Evolutionary conservation across 2,797 vertebrate species (phyloP), one percentile per base, ranked within the genome.

Genomic region (Anomalospiza imberbis): DNA sequence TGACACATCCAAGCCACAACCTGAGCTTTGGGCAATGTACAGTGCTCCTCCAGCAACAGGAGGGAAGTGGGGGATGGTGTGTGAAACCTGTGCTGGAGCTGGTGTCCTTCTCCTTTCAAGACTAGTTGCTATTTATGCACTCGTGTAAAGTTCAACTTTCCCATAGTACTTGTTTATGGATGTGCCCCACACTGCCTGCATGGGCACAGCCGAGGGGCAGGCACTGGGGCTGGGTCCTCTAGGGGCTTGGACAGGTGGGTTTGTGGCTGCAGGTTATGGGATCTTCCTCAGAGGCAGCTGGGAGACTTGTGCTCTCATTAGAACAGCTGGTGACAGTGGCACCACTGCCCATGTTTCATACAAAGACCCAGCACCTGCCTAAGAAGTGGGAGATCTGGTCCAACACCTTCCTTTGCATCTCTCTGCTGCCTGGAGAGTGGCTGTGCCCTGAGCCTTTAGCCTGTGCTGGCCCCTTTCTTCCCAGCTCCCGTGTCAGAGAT

Each of bases 141-240:
- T 36, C 28, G 1, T 58, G 50, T 70, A 8, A 44, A 83, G 32
- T 76, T 75, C 11, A 40, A 9, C 36, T 57, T 80, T 67, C 32
- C 36, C 57, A 13, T 55, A n/a, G 24, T 13, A 2, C 16, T 76
- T 31, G 11, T 44, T 36, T 21, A 25, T 10, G 8, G 67, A 82
- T 40, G 14, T 58, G 29, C 29, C 20, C 22, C 19, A 4, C 32
- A 4, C 11, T 42, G 17, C 13, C 13, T 1, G 1, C 0, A 0
- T 70, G 40, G 47, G 42, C 6, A 3, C 48, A 60, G 74, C 53
- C 1, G 0, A 19, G 24, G 53, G 40, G 36, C 48, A 73, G 38
- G 14, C 2, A 0, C 12, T 55, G 28, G 51, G 71, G 9, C 36
- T 47, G 38, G 24, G 17, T 71, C 10, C 14, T 85, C 34, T 10